Conservation (phyloP, 1,140 invertebrate genomes). For the Frieseomelitta varia region DNA sequence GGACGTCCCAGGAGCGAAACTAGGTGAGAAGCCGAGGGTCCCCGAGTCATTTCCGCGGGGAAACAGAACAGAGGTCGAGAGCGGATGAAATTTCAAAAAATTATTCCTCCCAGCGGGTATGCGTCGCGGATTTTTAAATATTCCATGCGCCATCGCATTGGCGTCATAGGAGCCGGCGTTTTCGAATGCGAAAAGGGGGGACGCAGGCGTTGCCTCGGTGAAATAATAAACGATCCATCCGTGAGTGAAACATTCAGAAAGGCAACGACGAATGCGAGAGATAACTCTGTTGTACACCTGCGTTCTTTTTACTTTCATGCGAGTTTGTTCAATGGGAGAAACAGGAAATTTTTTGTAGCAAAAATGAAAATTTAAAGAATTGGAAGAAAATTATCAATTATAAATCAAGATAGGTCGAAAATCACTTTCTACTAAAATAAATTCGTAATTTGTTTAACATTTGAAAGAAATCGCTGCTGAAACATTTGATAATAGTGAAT, state of each 20-base stretch:
- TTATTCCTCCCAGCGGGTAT: constrained; percentile 11
- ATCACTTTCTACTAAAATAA: too few species aligned
- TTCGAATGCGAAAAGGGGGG: neutral
- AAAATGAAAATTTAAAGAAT: too few species aligned
- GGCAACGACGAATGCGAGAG: neutral
- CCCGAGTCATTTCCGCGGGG: neutral
- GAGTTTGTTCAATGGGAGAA: too few species aligned
- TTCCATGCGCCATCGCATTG: constrained; percentile 14
- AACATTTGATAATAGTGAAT: too few species aligned
- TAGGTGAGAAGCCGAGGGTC: neutral
- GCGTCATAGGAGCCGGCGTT: neutral
- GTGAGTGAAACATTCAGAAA: constrained; percentile 54
- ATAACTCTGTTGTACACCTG: too few species aligned
- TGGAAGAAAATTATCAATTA: too few species aligned
- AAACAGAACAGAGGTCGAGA: neutral
- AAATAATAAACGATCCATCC: constrained; percentile 49
- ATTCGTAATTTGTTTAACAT: too few species aligned
- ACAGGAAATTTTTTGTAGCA: too few species aligned
- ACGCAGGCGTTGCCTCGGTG: neutral
- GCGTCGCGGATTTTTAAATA: constrained; percentile 18
- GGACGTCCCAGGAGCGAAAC: neutral
- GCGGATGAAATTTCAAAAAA: constrained; percentile 7
- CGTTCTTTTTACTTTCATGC: too few species aligned
- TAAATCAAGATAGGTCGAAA: too few species aligned
- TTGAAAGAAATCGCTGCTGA: too few species aligned